Evolutionary conservation across 2,113 vertebrate genomes (phyloP).

Genomic region (Pteruthius melanotis): DNA sequence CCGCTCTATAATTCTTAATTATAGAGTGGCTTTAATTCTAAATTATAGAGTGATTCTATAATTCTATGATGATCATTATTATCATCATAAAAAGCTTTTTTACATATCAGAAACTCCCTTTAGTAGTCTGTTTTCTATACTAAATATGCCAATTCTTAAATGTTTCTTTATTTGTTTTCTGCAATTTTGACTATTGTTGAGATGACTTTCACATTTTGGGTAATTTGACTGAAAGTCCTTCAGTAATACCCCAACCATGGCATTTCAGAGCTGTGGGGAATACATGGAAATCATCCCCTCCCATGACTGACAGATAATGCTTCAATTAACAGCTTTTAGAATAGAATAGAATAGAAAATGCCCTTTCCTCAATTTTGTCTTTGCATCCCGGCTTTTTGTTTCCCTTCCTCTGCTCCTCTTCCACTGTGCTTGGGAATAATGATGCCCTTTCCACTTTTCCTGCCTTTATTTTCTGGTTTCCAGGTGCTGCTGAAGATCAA

Average conservation of each 20-base stretch:
- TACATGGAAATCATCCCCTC: background rate
- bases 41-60: background rate
- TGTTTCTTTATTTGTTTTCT: background rate
- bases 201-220: background rate
- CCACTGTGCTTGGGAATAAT: background rate
- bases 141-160: background rate
- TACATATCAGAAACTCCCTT: background rate
- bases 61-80: background rate
- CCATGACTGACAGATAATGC: background rate
- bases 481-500: conserved; percentile 81
- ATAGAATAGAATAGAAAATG: background rate
- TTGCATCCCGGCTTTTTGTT: background rate
- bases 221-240: background rate
- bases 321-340: background rate
- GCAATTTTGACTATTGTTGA: background rate
- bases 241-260: background rate
- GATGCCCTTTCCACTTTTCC: background rate
- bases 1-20: background rate
- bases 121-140: background rate
- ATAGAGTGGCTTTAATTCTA: too few relatives aligned
- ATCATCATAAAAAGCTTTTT: background rate
- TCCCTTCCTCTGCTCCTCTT: background rate
- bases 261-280: background rate
- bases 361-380: background rate
- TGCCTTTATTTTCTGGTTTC: background rate